Evolutionary conservation across 2,797 vertebrate species (phyloP), one percentile per base, ranked within the genome.

Genomic region (Myotis daubentonii): DNA sequence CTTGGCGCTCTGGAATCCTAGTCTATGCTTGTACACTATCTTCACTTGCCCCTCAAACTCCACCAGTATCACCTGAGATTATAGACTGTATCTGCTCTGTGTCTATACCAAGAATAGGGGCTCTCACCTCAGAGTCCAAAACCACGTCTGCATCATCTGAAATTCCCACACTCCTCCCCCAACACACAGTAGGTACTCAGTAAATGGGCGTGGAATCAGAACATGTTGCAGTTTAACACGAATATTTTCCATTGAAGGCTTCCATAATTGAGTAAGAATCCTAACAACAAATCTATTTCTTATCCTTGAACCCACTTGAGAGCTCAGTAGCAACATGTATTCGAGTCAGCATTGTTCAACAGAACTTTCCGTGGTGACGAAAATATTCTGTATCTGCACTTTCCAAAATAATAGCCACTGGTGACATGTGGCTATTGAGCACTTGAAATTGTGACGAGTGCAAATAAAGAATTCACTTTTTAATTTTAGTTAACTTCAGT

Each of bases 401-500:
- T 3, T 49, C 30, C 11, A 87, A 16, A 17, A 78, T 9, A 62
- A 12, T 4, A 74, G 55, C 38, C 47, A 44, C 6, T 30, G 71
- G 68, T 2, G n/a, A 66, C 2, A 66, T 16, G 30, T 68, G 41
- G 91, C 90, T 89, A 72, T 25, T 51, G 41, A 57, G 62, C 16
- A 83, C 16, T 9, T 33, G 44, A 81, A 78, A 94, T 74, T 79
- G 49, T 75, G 65, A 22, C n/a, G 49, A 80, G 60, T 81, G n/a
- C 22, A 81, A 91, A 85, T 25, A 25, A 91, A 53, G 36, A 76
- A 85, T 7, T 80, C 33, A 60, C 79, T 66, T 90, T 87, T 92
- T 51, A 36, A 44, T 79, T 91, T 87, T 71, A 92, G 74, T 47
- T 70, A 87, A 95, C 33, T 84, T 85, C 33, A 70, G 72, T 53